phyloP scores from a whole-genome alignment of 2,113 vertebrate genomes.

The Pipra filicauda region DNA sequence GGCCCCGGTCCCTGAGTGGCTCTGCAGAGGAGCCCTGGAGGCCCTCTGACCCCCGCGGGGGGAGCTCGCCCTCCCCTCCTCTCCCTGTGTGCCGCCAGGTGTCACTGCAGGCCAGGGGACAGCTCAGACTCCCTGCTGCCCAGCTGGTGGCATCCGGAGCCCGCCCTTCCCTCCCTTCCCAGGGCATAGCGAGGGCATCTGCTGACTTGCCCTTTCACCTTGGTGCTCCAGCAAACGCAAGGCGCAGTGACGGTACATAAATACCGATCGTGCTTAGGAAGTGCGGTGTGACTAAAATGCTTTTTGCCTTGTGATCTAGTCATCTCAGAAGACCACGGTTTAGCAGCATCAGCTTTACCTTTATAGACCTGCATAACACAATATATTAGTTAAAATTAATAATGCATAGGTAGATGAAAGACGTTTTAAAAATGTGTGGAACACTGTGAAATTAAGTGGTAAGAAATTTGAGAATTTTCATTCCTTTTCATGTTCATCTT shows the following conservation, averaged over 20 bases:
- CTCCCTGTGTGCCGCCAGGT: neutral
- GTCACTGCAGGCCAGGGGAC: neutral
- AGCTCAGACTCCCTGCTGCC: neutral
- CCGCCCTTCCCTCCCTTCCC: neutral
- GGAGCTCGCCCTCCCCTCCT: neutral
- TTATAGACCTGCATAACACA: neutral
- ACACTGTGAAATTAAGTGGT: neutral
- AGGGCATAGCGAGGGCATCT: neutral
- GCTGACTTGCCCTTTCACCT: fast-evolving
- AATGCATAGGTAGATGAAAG: neutral
- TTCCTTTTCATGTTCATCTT: neutral
- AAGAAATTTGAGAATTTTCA: neutral
- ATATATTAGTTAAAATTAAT: neutral
- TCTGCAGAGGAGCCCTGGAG: neutral
- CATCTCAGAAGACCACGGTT: neutral
- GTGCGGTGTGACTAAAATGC: fast-evolving
- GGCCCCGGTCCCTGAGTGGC: neutral
- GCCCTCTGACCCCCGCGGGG: neutral
- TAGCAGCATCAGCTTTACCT: neutral
- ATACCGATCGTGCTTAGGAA: fast-evolving
- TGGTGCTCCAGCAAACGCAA: fast-evolving
- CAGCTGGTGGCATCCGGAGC: neutral
- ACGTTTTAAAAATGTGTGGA: neutral
- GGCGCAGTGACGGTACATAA: fast-evolving
- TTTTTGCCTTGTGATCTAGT: neutral